phyloP scores from a whole-genome alignment of 2,888 invertebrate genomes.

The Zaprionus obscuricornis region DNA sequence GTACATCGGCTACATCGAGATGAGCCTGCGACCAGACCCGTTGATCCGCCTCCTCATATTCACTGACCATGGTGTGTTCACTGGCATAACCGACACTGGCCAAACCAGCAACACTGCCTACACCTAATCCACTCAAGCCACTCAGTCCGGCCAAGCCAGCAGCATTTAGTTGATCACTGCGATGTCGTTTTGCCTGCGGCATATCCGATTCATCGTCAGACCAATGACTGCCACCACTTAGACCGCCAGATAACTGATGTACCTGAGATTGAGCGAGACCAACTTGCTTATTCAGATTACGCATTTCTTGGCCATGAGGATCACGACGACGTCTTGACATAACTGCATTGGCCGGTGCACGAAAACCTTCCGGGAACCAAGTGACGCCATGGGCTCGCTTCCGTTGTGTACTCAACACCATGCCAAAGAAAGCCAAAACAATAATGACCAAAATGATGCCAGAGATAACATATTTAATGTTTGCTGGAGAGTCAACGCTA shows the following conservation, averaged over 20 bases:
- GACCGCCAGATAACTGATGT: slow-evolving; percentile 58
- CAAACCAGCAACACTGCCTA: slow-evolving; percentile 55
- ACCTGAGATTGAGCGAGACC: slow-evolving; percentile 40
- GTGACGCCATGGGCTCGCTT: slow-evolving; percentile 96
- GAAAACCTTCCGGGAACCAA: slow-evolving; percentile 99
- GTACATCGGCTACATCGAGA: slow-evolving; percentile 94
- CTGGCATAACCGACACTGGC: slow-evolving; percentile 88
- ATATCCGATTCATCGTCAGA: slow-evolving; percentile 95
- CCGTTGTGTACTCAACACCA: slow-evolving; percentile 92
- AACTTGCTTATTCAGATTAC: slow-evolving; percentile 92
- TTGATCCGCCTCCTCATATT: slow-evolving; percentile 92
- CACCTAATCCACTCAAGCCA: slow-evolving; percentile 22
- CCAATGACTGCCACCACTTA: slow-evolving; percentile 84
- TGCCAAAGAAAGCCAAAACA: slow-evolving; percentile 89
- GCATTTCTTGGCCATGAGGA: slow-evolving; percentile 97
- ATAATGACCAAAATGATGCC: slow-evolving; percentile 87
- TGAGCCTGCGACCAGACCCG: slow-evolving; percentile 97
- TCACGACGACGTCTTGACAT: slow-evolving; percentile 91
- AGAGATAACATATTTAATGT: slow-evolving; percentile 90
- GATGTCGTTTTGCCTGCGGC: slow-evolving; percentile 92
- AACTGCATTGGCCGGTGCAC: slow-evolving; percentile 88
- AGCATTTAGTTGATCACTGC: slow-evolving; percentile 85
- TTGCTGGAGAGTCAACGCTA: slow-evolving; percentile 85
- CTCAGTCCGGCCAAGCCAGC: too few species aligned
- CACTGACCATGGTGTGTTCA: slow-evolving; percentile 94